Conservation (phyloP, 92 coral and sea anemone species). For the Meandrina meandrites region DNA sequence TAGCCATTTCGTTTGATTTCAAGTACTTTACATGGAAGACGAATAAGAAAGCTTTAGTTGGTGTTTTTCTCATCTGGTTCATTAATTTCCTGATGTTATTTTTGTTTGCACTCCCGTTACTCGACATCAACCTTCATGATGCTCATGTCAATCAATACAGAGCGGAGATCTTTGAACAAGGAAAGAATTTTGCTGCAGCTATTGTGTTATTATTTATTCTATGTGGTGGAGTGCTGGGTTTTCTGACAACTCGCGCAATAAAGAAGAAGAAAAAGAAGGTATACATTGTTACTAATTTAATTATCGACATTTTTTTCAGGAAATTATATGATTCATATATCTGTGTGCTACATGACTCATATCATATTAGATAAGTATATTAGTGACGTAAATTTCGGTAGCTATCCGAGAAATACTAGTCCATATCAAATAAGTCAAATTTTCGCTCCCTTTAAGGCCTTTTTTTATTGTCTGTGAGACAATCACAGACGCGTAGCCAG, state of each 20-base stretch:
- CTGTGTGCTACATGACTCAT: no score
- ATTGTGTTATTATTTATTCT: not conserved
- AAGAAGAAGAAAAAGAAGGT: slow-evolving; percentile 10
- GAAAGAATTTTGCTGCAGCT: not conserved
- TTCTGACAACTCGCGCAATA: slow-evolving; percentile 5
- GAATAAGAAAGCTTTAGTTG: not conserved
- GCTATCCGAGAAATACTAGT: no score
- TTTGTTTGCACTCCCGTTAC: not conserved
- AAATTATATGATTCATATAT: no score
- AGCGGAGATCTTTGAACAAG: not conserved
- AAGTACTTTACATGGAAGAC: slow-evolving; percentile 14
- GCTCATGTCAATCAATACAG: slow-evolving; percentile 3
- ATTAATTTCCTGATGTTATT: not conserved
- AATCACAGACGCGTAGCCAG: no score
- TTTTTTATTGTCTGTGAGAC: no score
- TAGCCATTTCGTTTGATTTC: slow-evolving; percentile 12
- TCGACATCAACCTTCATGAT: not conserved
- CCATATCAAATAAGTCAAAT: no score
- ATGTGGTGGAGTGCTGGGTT: not conserved
- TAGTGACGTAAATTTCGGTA: no score
- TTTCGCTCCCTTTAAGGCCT: no score
- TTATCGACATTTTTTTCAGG: not conserved
- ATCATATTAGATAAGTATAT: no score
- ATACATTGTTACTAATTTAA: not conserved
- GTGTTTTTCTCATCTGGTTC: not conserved